Evolutionary conservation across 2,888 invertebrate species (phyloP), one percentile per base, ranked within the genome.

Genomic region (Tetropium fuscum): DNA sequence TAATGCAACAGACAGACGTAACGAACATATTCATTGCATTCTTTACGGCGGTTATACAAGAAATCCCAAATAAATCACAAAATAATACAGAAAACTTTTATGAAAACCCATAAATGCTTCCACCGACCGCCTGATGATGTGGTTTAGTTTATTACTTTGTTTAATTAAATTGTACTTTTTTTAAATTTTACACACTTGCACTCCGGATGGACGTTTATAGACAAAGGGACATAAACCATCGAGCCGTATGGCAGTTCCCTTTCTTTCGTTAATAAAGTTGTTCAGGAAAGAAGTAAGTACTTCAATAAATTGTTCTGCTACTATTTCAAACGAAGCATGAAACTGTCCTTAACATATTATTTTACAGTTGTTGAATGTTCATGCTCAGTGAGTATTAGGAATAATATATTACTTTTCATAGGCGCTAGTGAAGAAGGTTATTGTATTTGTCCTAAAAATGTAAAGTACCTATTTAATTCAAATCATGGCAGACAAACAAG

Each of bases 161-260:
- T 45, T 45, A 45, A 45, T 45, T 45, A 45, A 45, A 45, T 45
- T 45, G 45, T 45, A 45, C 25, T 45, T 45, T 45, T 45, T 44
- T 45, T 7, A 36, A 16, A 15, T 30, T 16, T 30, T 45, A 36
- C 8, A 36, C 15, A 36, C 32, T n/a, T 45, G 10, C n/a, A n/a
- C n/a, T n/a, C n/a, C n/a, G 10, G 16, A 6, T 19, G 1, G 45
- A 30, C 45, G 10, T 45, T 25, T 45, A 45, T 30, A 30, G 32
- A 45, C 45, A 45, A 45, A 45, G 45, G 30, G 6, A 16, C 45
- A 45, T 45, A 45, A 45, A 45, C n/a, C n/a, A n/a, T n/a, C n/a
- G n/a, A n/a, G n/a, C 27, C 18, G 45, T 25, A 45, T 45, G 18
- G 45, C 16, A 4, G 16, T n/a, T 18, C 32, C 18, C 45, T 45